Evolutionary conservation across 1,140 invertebrate species (phyloP).

Genomic region (Aphelinus atriplicis): DNA sequence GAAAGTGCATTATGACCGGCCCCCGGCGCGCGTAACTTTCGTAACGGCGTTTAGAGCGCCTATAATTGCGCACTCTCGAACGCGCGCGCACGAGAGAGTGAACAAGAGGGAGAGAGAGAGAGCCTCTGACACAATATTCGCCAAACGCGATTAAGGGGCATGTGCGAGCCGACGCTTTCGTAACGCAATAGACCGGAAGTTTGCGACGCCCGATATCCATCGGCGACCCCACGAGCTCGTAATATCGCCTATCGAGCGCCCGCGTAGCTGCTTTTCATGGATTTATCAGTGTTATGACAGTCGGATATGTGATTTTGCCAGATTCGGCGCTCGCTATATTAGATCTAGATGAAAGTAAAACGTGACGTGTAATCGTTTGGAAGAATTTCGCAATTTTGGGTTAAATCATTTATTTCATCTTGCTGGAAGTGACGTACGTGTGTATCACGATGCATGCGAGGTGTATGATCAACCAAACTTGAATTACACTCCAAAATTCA

Average conservation of each 20-base stretch:
- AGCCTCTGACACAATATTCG: conserved; percentile 34
- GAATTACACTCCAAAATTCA: too few species aligned
- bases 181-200: conserved; percentile 24
- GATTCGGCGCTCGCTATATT: too few species aligned
- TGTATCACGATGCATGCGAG: too few species aligned
- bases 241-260: background rate
- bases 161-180: background rate
- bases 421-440: too few species aligned
- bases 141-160: conserved; percentile 18
- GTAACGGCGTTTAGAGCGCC: conserved; percentile 13
- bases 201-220: conserved; percentile 10
- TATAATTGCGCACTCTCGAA: background rate
- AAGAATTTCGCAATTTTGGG: too few species aligned
- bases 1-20: background rate
- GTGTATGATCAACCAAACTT: too few species aligned
- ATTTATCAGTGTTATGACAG: too few species aligned
- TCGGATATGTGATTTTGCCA: too few species aligned
- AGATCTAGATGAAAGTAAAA: too few species aligned
- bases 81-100: background rate
- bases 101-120: background rate
- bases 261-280: too few species aligned
- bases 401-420: too few species aligned
- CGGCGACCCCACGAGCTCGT: background rate
- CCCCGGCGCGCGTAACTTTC: conserved; percentile 12
- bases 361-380: too few species aligned